phyloP scores from a whole-genome alignment of 2,113 vertebrate genomes.

The Plotosus lineatus region DNA sequence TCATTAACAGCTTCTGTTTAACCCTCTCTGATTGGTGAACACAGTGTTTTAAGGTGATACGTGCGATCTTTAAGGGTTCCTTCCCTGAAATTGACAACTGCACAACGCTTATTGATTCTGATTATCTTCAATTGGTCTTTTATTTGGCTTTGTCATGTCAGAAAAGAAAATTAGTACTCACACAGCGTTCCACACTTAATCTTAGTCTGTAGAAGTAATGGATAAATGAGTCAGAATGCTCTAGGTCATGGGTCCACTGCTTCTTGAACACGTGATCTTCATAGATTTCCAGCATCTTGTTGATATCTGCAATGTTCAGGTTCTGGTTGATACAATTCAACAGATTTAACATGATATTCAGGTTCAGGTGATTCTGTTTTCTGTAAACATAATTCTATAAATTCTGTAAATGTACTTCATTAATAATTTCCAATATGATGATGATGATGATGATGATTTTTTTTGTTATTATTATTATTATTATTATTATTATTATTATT shows the following conservation, averaged over 20 bases:
- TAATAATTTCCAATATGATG: no score
- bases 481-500: no score
- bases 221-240: constrained; percentile 49
- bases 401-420: background rate
- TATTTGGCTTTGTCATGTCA: background rate
- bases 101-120: background rate
- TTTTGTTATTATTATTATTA: no score
- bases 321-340: constrained; percentile 3
- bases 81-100: background rate
- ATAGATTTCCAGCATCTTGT: constrained; percentile 71
- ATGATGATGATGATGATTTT: no score
- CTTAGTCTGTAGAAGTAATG: constrained; percentile 64
- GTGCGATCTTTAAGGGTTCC: background rate
- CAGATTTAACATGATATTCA: background rate
- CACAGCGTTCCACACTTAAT: constrained; percentile 62
- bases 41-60: background rate
- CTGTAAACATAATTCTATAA: no score
- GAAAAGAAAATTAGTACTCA: constrained; percentile 62
- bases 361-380: background rate
- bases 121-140: background rate
- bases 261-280: constrained; percentile 66
- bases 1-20: background rate
- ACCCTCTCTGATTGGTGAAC: background rate
- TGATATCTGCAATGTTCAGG: constrained; percentile 35
- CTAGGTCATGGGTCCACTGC: constrained; percentile 42